Evolutionary conservation across 2,113 vertebrate species (phyloP), one percentile per base, ranked within the genome.

Genomic region (Coptodon rendalli): DNA sequence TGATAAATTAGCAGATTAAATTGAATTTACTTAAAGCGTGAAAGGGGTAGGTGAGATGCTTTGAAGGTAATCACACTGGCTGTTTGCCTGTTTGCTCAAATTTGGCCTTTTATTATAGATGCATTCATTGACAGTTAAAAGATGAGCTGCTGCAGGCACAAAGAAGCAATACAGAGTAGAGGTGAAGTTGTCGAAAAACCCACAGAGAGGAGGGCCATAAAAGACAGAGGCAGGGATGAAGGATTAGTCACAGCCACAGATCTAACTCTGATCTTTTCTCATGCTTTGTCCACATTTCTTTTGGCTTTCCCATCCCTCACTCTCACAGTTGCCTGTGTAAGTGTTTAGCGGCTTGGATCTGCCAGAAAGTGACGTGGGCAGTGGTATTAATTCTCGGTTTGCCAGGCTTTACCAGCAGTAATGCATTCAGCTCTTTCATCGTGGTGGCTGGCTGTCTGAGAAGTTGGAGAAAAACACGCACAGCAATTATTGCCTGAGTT

Each of bases 221-320:
- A 82, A 95, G 86, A 94, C 91, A 89, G 76, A 85, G 91, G 87
- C 54, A 80, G 93, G 92, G 93, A 91, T 86, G 89, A 92, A 83
- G 90, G 92, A 95, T 95, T 95, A 95, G 95, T 94, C 94, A 95
- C 94, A 93, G 94, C 92, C 86, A 87, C 87, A 94, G 93, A 93
- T 96, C 93, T 90, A 56, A 92, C 91, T 89, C 86, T 91, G 91
- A 94, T 93, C 91, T 94, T 90, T 92, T 86, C 89, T 89, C 84
- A 84, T 88, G 94, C 94, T 93, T 95, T 93, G 94, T 93, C 91
- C 91, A 90, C 66, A 52, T 91, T 87, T 76, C 91, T 90, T 91
- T 87, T 84, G 71, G 73, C 88, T 80, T 89, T 86, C 83, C 89
- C 89, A 84, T 85, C 66, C 53, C 84, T 88, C 87, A 56, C 80